A percentile compares a stretch with the other conserved stretches of the same genome.
These are phyloP conservation scores for Pitta sordida DNA, from an alignment of 2,113 vertebrate species.

Conservation along the genomic window DNA sequence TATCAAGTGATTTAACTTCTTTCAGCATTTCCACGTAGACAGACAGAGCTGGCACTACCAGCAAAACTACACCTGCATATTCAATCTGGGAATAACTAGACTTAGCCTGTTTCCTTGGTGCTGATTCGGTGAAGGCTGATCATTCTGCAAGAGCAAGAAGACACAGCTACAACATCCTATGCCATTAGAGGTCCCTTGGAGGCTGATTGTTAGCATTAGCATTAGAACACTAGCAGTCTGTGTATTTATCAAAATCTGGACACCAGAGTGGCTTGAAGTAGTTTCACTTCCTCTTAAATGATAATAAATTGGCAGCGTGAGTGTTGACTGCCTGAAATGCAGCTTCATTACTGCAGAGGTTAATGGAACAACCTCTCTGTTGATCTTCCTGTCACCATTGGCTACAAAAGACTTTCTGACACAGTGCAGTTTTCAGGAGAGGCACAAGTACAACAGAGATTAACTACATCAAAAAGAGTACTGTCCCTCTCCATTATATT, in stretches of 20 bases:
- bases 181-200: background rate
- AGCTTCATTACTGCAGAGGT: constrained; percentile 67
- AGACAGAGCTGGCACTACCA: background rate
- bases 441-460: constrained; percentile 59
- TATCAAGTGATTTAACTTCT: background rate
- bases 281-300: constrained; percentile 59
- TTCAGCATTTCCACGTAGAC: background rate
- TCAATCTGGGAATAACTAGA: background rate
- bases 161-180: background rate
- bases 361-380: constrained; percentile 59
- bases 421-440: constrained; percentile 48
- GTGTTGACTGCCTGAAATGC: constrained; percentile 60
- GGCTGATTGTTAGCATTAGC: background rate
- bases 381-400: constrained; percentile 57
- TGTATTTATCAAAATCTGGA: constrained; percentile 52
- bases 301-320: constrained; percentile 48
- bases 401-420: constrained; percentile 43
- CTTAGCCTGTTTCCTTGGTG: background rate
- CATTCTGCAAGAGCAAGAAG: background rate
- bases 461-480: constrained; percentile 48
- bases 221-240: background rate
- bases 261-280: constrained; percentile 46
- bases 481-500: constrained; percentile 36
- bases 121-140: background rate
- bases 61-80: background rate